Evolutionary conservation across 1,140 invertebrate species (phyloP).

Genomic region (Nasonia giraulti): DNA sequence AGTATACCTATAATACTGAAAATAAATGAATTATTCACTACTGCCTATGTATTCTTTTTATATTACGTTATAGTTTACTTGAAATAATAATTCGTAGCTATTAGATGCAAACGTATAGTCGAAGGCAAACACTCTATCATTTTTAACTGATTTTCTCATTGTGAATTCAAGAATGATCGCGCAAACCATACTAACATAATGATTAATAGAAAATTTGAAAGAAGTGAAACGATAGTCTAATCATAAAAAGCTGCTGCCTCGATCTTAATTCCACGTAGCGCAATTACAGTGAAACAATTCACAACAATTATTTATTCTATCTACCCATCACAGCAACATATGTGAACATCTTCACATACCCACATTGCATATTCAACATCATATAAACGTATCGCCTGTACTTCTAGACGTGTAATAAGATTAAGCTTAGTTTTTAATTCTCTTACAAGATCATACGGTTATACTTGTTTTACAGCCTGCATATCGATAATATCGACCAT

Average conservation of each 20-base stretch:
- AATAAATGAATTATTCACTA: neutral
- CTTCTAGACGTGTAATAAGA: slow-evolving; percentile 29
- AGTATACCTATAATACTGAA: neutral
- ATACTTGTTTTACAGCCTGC: slow-evolving; percentile 36
- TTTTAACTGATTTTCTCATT: neutral
- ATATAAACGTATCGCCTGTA: slow-evolving; percentile 59
- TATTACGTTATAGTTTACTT: neutral
- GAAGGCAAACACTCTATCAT: neutral
- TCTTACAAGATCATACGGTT: slow-evolving; percentile 16
- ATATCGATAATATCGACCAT: slow-evolving; percentile 58
- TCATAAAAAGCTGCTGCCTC: slow-evolving; percentile 12
- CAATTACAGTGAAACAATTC: slow-evolving; percentile 42
- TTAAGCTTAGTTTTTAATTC: slow-evolving; percentile 31
- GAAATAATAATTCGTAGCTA: neutral
- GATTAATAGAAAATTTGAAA: neutral
- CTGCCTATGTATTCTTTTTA: neutral
- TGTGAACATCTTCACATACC: slow-evolving; percentile 42
- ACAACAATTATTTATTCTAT: slow-evolving; percentile 40
- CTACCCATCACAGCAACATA: slow-evolving; percentile 51
- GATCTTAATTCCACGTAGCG: slow-evolving; percentile 40
- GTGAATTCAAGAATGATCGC: neutral
- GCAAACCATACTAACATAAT: neutral
- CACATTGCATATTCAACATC: slow-evolving; percentile 56
- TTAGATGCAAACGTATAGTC: neutral
- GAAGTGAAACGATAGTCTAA: neutral